phyloP scores from a whole-genome alignment of 23 tunicate species.

The Botrylloides violaceus region DNA sequence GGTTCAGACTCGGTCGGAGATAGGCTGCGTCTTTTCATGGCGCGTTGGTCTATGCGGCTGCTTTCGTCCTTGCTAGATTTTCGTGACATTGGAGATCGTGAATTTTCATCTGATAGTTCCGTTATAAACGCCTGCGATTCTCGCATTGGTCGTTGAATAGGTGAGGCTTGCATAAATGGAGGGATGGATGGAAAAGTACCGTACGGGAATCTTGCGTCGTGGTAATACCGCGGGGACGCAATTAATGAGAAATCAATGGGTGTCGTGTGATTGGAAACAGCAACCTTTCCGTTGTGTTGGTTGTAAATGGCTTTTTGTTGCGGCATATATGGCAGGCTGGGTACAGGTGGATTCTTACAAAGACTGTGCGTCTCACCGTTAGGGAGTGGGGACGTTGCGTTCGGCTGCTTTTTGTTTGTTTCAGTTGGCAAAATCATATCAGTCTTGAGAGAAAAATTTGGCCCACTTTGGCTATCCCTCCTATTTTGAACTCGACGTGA shows the following conservation, averaged over 20 bases:
- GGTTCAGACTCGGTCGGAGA: neutral
- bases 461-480: neutral
- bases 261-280: neutral
- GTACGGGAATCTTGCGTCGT: neutral
- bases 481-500: slow-evolving; percentile 24
- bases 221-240: neutral
- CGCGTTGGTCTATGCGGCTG: neutral
- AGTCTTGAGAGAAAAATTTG: neutral
- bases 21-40: neutral
- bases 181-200: neutral
- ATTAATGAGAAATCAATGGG: neutral
- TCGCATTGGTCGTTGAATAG: neutral
- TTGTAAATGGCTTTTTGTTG: neutral
- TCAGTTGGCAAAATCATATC: neutral
- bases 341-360: neutral
- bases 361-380: neutral
- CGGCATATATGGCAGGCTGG: neutral
- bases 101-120: neutral
- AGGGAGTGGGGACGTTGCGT: neutral
- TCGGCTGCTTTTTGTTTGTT: neutral
- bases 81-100: neutral
- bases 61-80: neutral
- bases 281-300: neutral
- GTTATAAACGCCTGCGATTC: neutral
- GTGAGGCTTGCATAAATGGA: neutral